A percentile compares a stretch with the other conserved stretches of the same genome.
Conservation (phyloP, 2,113 vertebrate species). For the Sphaerodactylus townsendi region DNA sequence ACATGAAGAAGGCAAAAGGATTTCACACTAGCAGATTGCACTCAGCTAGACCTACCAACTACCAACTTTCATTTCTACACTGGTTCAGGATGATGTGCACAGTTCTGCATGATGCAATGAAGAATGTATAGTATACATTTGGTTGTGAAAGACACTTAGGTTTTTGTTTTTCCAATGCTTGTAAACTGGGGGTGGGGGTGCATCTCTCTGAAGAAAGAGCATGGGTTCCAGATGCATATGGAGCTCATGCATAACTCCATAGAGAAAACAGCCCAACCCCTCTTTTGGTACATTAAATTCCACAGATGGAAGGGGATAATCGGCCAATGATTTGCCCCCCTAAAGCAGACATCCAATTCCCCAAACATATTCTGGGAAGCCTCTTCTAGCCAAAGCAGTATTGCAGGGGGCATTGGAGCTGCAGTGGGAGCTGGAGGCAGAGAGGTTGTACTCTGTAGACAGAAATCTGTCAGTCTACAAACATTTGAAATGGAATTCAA, state of each 20-base stretch:
- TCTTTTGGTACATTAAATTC: neutral
- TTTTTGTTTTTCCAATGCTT: neutral
- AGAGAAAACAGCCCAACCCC: neutral
- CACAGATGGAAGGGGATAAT: too few species aligned
- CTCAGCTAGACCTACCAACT: slow-evolving; percentile 30
- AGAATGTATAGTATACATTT: neutral
- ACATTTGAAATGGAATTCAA: too few species aligned
- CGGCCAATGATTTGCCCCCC: too few species aligned
- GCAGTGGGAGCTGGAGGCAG: too few species aligned
- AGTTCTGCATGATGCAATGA: neutral
- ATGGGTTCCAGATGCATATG: neutral
- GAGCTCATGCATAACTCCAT: neutral
- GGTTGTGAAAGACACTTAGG: too few species aligned
- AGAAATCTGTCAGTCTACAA: too few species aligned
- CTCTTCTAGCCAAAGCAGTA: too few species aligned
- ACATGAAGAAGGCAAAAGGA: slow-evolving; percentile 6
- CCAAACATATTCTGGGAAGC: too few species aligned
- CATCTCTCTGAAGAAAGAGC: neutral
- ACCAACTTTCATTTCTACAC: neutral
- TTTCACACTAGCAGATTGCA: slow-evolving; percentile 36
- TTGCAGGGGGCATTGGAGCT: too few species aligned
- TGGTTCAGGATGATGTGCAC: neutral
- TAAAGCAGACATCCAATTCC: too few species aligned
- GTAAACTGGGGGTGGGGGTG: neutral
- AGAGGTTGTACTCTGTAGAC: too few species aligned